Conservation (phyloP, 53 echinoderm and acorn worm species). For the Actinopyga echinites region DNA sequence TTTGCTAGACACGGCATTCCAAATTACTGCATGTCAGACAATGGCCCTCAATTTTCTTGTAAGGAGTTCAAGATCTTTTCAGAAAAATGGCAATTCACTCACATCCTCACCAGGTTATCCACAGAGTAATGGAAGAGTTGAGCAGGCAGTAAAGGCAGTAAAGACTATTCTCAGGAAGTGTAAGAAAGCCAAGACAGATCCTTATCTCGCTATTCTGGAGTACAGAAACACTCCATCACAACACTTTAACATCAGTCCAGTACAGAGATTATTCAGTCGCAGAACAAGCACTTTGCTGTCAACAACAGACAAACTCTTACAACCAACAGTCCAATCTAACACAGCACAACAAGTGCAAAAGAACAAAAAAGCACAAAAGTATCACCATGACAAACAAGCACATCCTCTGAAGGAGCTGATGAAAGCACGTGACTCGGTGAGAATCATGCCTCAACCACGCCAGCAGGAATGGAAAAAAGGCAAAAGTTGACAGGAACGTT, state of each 20-base stretch:
- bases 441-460: constrained; percentile 35
- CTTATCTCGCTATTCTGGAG: constrained; percentile 56
- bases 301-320: constrained; percentile 40
- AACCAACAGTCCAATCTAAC: constrained; percentile 9
- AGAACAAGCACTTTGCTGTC: constrained; percentile 48
- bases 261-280: constrained; percentile 45
- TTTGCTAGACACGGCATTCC: constrained; percentile 66
- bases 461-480: constrained; percentile 47
- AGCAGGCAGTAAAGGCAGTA: constrained; percentile 54
- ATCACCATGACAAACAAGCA: constrained; percentile 48
- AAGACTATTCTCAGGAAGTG: constrained; percentile 56
- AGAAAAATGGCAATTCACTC: constrained; percentile 51
- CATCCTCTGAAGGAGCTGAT: constrained; percentile 42
- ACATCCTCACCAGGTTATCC: constrained; percentile 55
- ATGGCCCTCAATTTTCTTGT: constrained; percentile 59
- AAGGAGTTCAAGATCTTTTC: constrained; percentile 47
- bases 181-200: constrained; percentile 54
- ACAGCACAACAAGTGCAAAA: constrained; percentile 21
- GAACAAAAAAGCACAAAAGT: constrained; percentile 39
- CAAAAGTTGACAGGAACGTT: neutral
- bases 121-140: constrained; percentile 59
- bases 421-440: constrained; percentile 47
- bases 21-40: constrained; percentile 44
- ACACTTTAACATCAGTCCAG: constrained; percentile 42
- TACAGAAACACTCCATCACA: constrained; percentile 60